Conservation (phyloP, 2,888 invertebrate genomes). For the Pseudanteris insignis region DNA sequence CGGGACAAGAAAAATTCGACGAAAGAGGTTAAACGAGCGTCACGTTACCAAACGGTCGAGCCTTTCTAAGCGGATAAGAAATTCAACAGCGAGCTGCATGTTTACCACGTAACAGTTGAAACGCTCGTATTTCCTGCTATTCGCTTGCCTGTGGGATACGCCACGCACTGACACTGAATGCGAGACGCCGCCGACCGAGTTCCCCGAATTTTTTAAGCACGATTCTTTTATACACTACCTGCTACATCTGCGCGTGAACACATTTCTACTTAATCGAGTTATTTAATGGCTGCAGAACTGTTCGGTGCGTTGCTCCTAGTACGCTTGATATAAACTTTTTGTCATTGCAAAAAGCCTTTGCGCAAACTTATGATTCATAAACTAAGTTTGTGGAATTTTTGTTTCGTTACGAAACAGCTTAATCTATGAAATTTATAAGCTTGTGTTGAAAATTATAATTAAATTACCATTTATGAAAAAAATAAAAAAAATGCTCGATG, state of each 20-base stretch:
- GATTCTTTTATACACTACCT: conserved; percentile 17
- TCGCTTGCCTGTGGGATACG: conserved; percentile 8
- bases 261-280: background rate
- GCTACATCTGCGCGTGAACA: conserved; percentile 10
- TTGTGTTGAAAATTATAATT: too few species aligned
- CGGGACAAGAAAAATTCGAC: background rate
- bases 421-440: too few species aligned
- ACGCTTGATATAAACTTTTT: too few species aligned
- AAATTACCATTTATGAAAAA: too few species aligned
- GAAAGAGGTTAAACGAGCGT: background rate
- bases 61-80: conserved; percentile 9
- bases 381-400: too few species aligned
- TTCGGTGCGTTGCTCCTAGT: too few species aligned
- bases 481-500: too few species aligned
- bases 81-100: conserved; percentile 15
- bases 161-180: conserved; percentile 2
- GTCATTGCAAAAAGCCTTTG: too few species aligned
- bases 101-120: conserved; percentile 4
- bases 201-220: conserved; percentile 24
- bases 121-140: conserved; percentile 31
- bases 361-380: too few species aligned
- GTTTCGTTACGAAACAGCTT: too few species aligned
- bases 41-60: conserved; percentile 3
- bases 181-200: conserved; percentile 18
- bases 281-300: background rate